These are phyloP conservation scores for Nicator chloris DNA, from an alignment of 2,113 vertebrate genomes.

Conservation along the genomic window DNA sequence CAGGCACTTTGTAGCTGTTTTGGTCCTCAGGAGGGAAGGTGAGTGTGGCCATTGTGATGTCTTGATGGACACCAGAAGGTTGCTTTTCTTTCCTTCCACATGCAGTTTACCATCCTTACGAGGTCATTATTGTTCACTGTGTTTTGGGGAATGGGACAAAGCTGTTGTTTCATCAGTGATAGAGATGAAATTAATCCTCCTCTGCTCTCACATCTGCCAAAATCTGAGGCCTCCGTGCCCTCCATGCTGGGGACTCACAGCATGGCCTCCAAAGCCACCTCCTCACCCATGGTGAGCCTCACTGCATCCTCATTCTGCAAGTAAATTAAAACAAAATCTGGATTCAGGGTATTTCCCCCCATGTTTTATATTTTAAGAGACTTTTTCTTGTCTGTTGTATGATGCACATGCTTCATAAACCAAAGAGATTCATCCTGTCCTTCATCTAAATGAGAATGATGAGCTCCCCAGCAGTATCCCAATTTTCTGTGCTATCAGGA, in stretches of 20 bases:
- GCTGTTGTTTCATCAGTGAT: constrained; percentile 12
- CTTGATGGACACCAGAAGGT: constrained; percentile 24
- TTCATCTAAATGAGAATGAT: background rate
- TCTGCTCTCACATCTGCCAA: background rate
- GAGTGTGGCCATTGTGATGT: constrained; percentile 4
- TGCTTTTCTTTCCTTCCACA: background rate
- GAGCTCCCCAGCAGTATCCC: background rate
- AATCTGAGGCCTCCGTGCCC: background rate
- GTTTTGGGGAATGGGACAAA: background rate
- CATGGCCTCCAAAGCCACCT: background rate
- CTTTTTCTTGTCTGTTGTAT: background rate
- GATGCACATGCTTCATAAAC: background rate
- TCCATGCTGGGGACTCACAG: background rate
- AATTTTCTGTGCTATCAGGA: background rate
- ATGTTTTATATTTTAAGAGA: background rate
- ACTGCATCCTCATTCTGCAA: background rate
- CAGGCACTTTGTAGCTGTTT: constrained; percentile 56
- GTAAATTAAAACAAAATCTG: background rate
- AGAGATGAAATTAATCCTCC: background rate
- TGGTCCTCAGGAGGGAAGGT: constrained; percentile 51
- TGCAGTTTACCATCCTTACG: background rate
- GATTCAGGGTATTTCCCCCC: background rate
- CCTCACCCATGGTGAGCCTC: background rate
- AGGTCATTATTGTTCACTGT: background rate
- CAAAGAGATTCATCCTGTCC: background rate